Conservation (phyloP, 2,113 vertebrate species). For the Sialia sialis region DNA sequence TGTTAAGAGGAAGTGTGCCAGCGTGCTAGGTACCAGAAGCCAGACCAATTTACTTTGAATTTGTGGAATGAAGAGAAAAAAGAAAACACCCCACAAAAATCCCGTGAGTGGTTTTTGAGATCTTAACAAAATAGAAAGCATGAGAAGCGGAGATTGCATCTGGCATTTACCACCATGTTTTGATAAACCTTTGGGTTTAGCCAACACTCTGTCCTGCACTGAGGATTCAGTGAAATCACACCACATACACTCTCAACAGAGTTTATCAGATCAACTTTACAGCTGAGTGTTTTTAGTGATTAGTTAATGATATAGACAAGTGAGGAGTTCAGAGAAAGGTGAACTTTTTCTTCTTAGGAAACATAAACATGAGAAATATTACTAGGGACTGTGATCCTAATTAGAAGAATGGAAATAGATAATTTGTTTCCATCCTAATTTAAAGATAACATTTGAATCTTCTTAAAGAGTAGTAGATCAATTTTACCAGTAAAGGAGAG, state of each 20-base stretch:
- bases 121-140: constrained; percentile 21
- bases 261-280: not conserved
- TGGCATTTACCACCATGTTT: constrained; percentile 45
- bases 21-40: constrained; percentile 57
- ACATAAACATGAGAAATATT: not conserved
- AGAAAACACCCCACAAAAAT: constrained; percentile 13
- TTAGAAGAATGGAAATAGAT: not conserved
- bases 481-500: not conserved
- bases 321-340: constrained; percentile 19
- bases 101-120: not conserved
- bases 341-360: not conserved
- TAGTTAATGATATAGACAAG: not conserved
- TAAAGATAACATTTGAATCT: not conserved
- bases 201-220: not conserved
- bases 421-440: not conserved
- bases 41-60: constrained; percentile 54
- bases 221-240: not conserved
- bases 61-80: constrained; percentile 21
- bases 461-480: not conserved
- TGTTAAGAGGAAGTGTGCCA: constrained; percentile 51
- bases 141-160: not conserved
- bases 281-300: not conserved
- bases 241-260: not conserved
- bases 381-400: not conserved
- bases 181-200: constrained; percentile 22